These are phyloP conservation scores for Argyresthia albistria DNA, from an alignment of 2,888 invertebrate genomes.

Conservation along the genomic window DNA sequence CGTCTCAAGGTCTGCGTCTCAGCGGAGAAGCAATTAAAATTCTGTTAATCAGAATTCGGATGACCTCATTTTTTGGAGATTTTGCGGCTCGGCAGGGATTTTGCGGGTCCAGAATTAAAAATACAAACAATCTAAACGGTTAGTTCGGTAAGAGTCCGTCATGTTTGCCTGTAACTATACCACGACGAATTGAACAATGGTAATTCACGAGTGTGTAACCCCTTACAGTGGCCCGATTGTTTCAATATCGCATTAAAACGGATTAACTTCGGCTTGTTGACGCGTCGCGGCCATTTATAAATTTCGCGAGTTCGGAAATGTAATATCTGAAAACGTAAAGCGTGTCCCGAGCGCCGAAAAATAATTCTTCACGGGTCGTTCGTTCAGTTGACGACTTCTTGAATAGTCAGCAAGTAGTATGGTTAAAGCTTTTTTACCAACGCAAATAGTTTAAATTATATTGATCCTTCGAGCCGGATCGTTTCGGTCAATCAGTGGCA, in stretches of 20 bases:
- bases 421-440: background rate
- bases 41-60: no score
- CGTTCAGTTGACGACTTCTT: background rate
- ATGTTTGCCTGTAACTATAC: background rate
- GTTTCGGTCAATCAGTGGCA: no score
- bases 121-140: no score
- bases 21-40: constrained; percentile 11
- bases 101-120: no score
- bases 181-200: constrained; percentile 36
- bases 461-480: no score
- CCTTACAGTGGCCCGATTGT: constrained; percentile 22
- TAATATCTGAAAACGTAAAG: background rate
- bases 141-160: no score
- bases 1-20: constrained; percentile 33
- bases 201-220: constrained; percentile 32
- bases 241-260: constrained; percentile 56
- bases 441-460: no score
- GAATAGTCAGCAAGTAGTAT: background rate
- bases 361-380: constrained; percentile 36
- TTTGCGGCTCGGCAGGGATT: no score
- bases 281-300: constrained; percentile 57
- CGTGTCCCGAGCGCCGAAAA: constrained; percentile 34
- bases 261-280: constrained; percentile 67
- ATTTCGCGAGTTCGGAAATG: constrained; percentile 34
- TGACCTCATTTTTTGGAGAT: no score